Base-by-base conservation (phyloP, 2,113 vertebrate genomes). In the Cinclus mexicanus region DNA sequence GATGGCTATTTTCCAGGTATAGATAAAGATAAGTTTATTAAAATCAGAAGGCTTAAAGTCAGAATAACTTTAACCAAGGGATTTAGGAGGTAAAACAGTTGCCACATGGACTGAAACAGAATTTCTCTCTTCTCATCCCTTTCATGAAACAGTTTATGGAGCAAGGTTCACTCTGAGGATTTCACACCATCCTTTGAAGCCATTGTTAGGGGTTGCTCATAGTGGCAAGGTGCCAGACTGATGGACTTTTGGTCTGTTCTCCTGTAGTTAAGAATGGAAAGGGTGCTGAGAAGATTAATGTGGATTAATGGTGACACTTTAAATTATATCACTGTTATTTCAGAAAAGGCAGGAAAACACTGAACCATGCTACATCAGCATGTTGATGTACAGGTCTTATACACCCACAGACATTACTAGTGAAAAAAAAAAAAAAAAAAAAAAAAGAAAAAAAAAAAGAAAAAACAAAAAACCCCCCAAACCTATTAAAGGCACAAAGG, bases 141-240 rank as follows among this genome's bases (percentile, higher is more conserved):
- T 70, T 64, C 59, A 68, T 71, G 72, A 84, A 95, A 87, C 42
- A n/a, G n/a, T 26, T 28, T 63, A 7, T 64, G 79, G 47, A 83
- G 35, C 20, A 75, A 95, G 68, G 68, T 88, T 96, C 75, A 24
- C 41, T 55, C 46, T 57, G 59, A 93, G 72, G 71, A 77, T 88
- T 93, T 96, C 83, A 83, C 47, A 77, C 14, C 56, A 63, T 35
- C 44, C 79, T 90, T 95, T 94, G 90, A 96, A 96, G 94, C 20
- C 60, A 78, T 94, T 96, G 64, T 95, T 68, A 70, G 31, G 41
- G 10, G 28, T 33, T 80, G 44, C 21, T 92, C 56, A 26, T 8
- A n/a, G 53, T 86, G 92, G 92, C 93, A 95, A 95, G 33, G 39
- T 92, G 92, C 93, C 94, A 96, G 71, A 26, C 68, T 78, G 90